These are phyloP conservation scores for Lepus americanus DNA, from an alignment of 2,113 vertebrate genomes.

Conservation along the genomic window DNA sequence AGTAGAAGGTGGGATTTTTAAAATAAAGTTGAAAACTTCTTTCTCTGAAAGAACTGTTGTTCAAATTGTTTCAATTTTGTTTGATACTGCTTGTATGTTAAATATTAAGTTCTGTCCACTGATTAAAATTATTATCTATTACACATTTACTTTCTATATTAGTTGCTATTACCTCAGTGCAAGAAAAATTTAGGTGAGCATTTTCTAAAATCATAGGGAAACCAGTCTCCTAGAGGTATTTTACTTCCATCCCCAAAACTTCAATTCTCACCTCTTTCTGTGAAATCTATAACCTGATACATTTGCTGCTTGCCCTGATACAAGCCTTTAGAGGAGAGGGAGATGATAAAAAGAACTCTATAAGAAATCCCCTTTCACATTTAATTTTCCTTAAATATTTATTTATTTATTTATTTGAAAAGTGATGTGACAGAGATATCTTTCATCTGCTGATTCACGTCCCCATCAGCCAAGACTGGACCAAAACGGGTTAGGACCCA, in stretches of 20 bases:
- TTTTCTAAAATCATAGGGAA: conserved; percentile 11
- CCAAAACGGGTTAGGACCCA: no score
- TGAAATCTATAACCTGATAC: conserved; percentile 10
- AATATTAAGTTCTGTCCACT: conserved; percentile 54
- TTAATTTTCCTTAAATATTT: conserved; percentile 26
- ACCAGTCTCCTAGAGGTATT: not conserved
- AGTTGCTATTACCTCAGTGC: not conserved
- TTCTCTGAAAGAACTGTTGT: conserved; percentile 45
- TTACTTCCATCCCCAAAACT: not conserved
- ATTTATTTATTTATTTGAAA: no score
- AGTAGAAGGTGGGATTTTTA: conserved; percentile 16
- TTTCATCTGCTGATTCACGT: no score
- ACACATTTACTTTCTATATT: conserved; percentile 51
- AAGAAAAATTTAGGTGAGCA: not conserved
- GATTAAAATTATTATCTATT: not conserved
- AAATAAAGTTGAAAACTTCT: not conserved
- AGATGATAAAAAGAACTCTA: not conserved
- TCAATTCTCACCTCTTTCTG: not conserved
- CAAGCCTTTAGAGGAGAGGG: not conserved
- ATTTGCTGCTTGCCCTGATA: not conserved
- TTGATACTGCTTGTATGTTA: not conserved
- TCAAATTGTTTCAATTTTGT: conserved; percentile 65
- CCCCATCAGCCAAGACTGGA: no score
- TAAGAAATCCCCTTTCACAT: conserved; percentile 3
- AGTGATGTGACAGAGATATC: no score